Conservation (phyloP, 1,140 invertebrate genomes). For the Hypsibius dujardini region DNA sequence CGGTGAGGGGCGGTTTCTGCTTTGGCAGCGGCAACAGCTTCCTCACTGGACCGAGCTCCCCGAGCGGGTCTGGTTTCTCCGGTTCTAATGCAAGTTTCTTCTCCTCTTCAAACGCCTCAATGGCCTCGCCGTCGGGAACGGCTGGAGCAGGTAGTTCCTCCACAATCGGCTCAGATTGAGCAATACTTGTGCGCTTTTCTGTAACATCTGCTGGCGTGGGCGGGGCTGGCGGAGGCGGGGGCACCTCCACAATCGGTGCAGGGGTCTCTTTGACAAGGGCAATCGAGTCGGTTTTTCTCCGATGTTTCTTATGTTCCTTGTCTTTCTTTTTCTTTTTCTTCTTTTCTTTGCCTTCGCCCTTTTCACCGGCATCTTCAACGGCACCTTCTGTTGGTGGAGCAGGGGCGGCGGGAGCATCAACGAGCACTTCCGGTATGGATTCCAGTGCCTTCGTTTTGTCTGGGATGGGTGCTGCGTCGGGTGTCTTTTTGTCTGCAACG, state of each 20-base stretch:
- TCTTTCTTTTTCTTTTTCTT: background rate
- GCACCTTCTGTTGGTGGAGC: background rate
- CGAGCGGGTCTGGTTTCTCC: too few species aligned
- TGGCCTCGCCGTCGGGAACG: background rate
- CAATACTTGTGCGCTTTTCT: background rate
- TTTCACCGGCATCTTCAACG: background rate
- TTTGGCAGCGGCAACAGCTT: too few species aligned
- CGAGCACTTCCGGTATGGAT: too few species aligned
- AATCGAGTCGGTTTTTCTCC: conserved; percentile 9
- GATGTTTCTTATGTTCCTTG: too few species aligned
- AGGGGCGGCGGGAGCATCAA: too few species aligned
- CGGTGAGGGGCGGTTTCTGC: too few species aligned
- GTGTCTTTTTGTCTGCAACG: too few species aligned
- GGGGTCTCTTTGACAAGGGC: too few species aligned
- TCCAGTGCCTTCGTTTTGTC: too few species aligned
- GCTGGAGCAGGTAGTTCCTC: background rate
- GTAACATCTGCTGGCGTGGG: background rate
- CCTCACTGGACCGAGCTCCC: too few species aligned
- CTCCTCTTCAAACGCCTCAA: background rate
- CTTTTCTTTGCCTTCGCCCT: background rate
- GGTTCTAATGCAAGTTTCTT: too few species aligned
- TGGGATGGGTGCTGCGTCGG: too few species aligned
- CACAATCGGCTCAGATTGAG: background rate
- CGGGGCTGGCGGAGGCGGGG: background rate
- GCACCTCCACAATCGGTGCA: background rate